A percentile compares a stretch with the other conserved stretches of the same genome.
Conservation (phyloP, 2,888 invertebrate species). For the Syrista parreyssii region DNA sequence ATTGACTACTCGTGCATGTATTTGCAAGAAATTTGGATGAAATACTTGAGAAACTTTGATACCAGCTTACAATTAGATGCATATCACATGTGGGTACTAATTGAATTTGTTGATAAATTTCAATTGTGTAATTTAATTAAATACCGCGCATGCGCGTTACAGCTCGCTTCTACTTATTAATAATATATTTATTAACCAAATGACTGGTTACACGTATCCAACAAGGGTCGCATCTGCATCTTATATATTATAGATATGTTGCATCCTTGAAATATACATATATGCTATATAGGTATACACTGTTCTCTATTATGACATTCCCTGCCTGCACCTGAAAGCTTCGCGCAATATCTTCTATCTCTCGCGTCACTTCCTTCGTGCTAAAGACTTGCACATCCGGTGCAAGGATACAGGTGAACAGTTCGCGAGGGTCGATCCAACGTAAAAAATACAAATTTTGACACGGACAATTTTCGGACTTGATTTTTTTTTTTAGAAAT, state of each 20-base stretch:
- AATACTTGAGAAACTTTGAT: too few species aligned
- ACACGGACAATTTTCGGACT: background rate
- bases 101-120: too few species aligned
- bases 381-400: slow-evolving; percentile 7
- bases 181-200: slow-evolving; percentile 54
- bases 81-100: too few species aligned
- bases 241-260: slow-evolving; percentile 47
- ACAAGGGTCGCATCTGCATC: slow-evolving; percentile 49
- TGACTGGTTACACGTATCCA: slow-evolving; percentile 56
- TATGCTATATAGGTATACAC: too few species aligned
- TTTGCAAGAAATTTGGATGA: too few species aligned
- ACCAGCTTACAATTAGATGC: too few species aligned
- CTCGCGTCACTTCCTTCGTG: slow-evolving; percentile 1
- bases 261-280: background rate
- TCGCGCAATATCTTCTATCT: slow-evolving; percentile 17
- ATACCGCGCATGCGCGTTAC: too few species aligned
- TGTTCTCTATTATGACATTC: too few species aligned
- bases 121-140: too few species aligned
- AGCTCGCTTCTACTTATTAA: background rate
- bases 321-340: background rate
- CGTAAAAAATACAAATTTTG: slow-evolving; percentile 24
- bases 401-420: background rate
- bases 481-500: slow-evolving; percentile 4
- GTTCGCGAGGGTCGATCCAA: background rate
- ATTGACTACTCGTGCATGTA: too few species aligned